Evolutionary conservation across 1,140 invertebrate genomes (phyloP).

Genomic region (Physella acuta): DNA sequence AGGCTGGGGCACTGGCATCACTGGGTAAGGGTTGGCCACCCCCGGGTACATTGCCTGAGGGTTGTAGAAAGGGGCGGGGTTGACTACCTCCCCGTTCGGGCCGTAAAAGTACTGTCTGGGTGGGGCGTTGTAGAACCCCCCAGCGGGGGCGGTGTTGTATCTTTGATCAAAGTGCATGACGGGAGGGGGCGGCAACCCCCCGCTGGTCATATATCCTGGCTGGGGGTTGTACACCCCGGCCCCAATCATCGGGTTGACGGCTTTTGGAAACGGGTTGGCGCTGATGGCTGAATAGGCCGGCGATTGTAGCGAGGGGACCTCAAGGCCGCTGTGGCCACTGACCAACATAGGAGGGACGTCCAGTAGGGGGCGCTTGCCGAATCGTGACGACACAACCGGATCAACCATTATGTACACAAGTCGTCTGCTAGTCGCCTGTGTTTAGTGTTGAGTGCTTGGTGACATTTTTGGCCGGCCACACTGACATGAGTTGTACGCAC

Average conservation of each 20-base stretch:
- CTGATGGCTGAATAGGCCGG: not conserved
- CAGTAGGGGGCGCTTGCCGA: conserved; percentile 30
- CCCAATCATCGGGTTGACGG: conserved; percentile 4
- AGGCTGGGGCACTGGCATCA: not conserved
- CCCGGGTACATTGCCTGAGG: conserved; percentile 5
- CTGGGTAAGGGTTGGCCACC: not conserved
- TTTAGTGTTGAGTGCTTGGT: too few relatives aligned
- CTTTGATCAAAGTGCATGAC: not conserved
- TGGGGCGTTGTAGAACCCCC: not conserved
- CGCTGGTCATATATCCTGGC: not conserved
- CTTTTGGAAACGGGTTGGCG: not conserved
- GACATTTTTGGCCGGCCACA: too few relatives aligned
- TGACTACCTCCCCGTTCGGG: not conserved
- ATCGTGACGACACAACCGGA: conserved; percentile 32
- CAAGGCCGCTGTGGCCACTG: not conserved
- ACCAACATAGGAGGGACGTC: conserved; percentile 31
- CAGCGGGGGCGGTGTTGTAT: not conserved
- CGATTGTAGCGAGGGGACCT: conserved; percentile 21
- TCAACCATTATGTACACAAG: conserved; percentile 25
- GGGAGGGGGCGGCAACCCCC: not conserved
- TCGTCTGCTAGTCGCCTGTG: not conserved
- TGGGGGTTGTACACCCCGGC: conserved; percentile 1
- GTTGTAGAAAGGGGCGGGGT: not conserved
- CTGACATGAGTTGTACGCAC: too few relatives aligned
- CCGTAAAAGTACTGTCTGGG: not conserved